Conservation (phyloP, 2,888 invertebrate genomes). For the Drosophila anceps region DNA sequence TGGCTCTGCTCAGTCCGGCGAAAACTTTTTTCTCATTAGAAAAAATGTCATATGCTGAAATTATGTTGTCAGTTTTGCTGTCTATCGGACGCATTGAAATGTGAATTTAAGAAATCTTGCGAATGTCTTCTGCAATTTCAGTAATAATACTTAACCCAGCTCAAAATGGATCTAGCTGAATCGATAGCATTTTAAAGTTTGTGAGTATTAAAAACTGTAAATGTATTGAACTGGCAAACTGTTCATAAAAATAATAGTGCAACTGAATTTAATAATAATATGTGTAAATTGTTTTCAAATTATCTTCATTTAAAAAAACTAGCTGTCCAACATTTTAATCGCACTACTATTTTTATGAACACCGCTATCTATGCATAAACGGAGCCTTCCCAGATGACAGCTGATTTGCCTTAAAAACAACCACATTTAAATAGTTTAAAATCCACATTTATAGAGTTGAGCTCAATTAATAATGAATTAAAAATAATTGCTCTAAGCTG, state of each 20-base stretch:
- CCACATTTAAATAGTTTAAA: neutral
- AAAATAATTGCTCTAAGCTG: neutral
- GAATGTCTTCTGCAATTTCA: slow-evolving; percentile 41
- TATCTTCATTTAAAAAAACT: no score
- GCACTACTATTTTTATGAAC: no score
- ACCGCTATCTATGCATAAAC: no score
- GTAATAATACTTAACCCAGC: slow-evolving; percentile 29
- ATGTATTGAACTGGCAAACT: neutral
- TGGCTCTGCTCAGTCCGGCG: slow-evolving; percentile 17
- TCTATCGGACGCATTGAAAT: slow-evolving; percentile 52
- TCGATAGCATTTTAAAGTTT: neutral
- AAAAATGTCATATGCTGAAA: slow-evolving; percentile 74
- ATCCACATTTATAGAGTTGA: neutral
- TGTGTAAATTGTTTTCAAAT: no score
- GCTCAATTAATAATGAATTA: slow-evolving; percentile 9
- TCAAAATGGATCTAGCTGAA: neutral
- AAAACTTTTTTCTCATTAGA: slow-evolving; percentile 70
- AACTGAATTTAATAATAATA: no score
- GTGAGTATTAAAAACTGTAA: no score
- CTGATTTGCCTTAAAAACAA: no score
- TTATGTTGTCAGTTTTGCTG: slow-evolving; percentile 73
- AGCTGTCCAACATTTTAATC: no score
- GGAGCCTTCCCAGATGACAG: neutral
- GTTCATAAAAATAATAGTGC: no score
- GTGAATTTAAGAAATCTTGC: slow-evolving; percentile 27